Base-by-base conservation (phyloP, 1,140 invertebrate species). In the Drosophila neocordata region DNA sequence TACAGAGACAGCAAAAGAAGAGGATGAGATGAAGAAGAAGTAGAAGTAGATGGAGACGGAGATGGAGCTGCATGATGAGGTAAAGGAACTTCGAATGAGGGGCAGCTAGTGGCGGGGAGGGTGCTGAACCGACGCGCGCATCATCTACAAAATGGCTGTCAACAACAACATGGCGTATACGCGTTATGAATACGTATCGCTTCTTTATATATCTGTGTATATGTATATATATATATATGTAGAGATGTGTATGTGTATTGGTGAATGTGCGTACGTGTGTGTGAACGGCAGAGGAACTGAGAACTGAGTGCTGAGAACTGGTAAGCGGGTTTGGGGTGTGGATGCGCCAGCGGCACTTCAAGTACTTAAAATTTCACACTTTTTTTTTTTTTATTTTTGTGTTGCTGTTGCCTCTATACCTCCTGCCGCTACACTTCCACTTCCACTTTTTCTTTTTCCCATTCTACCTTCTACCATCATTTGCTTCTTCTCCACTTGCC, bases 311-410 rank as follows among this genome's bases (percentile, higher is more conserved):
- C 12, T 18, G 27, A 35, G 24, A 27, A 13, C 24, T 18, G 38
- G 9, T 20, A 20, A 9, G 1, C 12, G 24, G 27, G 35, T 41
- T 41, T 38, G 53, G 51, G 60, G 51, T 57, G 66, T 9, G 52
- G 55, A 63, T 83, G 65, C 65, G 77, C 80, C 81, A 69, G 56
- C 69, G 80, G 81, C 80, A 56, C 73, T 84, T 79, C 69, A 74
- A 85, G 81, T 85, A 85, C 81, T 85, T 85, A 85, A 85, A 85
- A 85, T 85, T 85, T 85, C 81, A 85, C 81, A 85, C 81, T 84
- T 84, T 84, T 84, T 77, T 68, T 66, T 59, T 48, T 48, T 48
- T 48, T 15, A 18, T 44, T 15, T 20, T 44, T 7, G 2, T 44
- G 7, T 11, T 48, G 41, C 18, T 48, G 41, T 18, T 18, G 41